A percentile compares a stretch with the other conserved stretches of the same genome.
phyloP scores from a whole-genome alignment of 2,797 vertebrate genomes.

The Vultur gryphus region DNA sequence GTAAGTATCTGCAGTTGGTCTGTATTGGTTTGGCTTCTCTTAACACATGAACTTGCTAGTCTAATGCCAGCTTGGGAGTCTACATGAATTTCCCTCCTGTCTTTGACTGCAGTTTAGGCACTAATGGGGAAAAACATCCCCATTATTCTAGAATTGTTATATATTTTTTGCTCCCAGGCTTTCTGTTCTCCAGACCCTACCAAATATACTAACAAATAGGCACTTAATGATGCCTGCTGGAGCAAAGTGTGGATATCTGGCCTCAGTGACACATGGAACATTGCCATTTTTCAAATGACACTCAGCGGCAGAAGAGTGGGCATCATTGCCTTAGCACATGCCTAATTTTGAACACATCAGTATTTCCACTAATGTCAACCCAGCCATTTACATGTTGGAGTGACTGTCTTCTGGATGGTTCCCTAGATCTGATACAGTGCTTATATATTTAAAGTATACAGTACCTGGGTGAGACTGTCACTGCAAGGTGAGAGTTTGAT shows the following conservation, averaged over 20 bases:
- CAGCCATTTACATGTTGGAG: neutral
- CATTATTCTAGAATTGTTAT: neutral
- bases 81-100: neutral
- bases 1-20: neutral
- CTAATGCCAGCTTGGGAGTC: neutral
- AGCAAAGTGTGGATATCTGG: neutral
- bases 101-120: neutral
- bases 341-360: neutral
- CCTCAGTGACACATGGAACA: neutral
- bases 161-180: neutral
- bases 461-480: conserved; percentile 82
- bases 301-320: neutral
- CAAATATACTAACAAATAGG: neutral
- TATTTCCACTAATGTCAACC: neutral
- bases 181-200: neutral
- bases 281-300: neutral
- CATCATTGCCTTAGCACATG: neutral
- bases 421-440: neutral
- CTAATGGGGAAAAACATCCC: neutral
- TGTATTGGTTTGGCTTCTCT: neutral
- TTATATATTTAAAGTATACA: neutral
- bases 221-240: neutral
- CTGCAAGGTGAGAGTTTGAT: conserved; percentile 79
- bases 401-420: neutral
- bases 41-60: neutral